A percentile compares a stretch with the other conserved stretches of the same genome.
Evolutionary conservation across 2,797 vertebrate genomes (phyloP).

Genomic region (Phoebastria nigripes): DNA sequence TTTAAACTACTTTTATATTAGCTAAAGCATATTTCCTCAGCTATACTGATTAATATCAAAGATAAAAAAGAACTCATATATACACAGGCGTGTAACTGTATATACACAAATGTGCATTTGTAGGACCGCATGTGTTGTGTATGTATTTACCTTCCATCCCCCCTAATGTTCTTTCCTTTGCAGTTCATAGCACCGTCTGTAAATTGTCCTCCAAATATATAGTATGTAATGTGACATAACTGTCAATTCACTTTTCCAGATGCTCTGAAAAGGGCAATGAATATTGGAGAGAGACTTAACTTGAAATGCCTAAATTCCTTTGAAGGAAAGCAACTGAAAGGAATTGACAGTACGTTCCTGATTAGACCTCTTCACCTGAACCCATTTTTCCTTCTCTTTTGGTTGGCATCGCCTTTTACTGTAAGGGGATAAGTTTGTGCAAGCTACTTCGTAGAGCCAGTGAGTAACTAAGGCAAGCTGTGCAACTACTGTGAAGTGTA

Average conservation of each 20-base stretch:
- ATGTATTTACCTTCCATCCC: background rate
- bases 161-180: background rate
- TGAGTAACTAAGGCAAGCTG: conserved; percentile 39
- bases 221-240: background rate
- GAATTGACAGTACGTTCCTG: background rate
- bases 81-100: background rate
- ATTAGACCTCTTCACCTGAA: conserved; percentile 33
- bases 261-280: conserved; percentile 9
- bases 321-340: background rate
- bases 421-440: background rate
- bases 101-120: background rate
- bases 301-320: conserved; percentile 8
- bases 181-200: background rate
- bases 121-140: background rate
- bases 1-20: background rate
- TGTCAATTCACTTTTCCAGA: background rate
- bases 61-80: background rate
- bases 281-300: background rate
- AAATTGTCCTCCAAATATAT: background rate
- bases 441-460: conserved; percentile 2
- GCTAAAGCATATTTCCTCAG: background rate
- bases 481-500: conserved; percentile 45
- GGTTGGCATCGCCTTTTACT: background rate
- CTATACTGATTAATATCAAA: background rate
- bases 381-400: conserved; percentile 8